Percentiles rank a stretch among this genome's conserved stretches.
These are phyloP conservation scores for Meles meles DNA, from an alignment of 2,113 vertebrate species.

Conservation along the genomic window DNA sequence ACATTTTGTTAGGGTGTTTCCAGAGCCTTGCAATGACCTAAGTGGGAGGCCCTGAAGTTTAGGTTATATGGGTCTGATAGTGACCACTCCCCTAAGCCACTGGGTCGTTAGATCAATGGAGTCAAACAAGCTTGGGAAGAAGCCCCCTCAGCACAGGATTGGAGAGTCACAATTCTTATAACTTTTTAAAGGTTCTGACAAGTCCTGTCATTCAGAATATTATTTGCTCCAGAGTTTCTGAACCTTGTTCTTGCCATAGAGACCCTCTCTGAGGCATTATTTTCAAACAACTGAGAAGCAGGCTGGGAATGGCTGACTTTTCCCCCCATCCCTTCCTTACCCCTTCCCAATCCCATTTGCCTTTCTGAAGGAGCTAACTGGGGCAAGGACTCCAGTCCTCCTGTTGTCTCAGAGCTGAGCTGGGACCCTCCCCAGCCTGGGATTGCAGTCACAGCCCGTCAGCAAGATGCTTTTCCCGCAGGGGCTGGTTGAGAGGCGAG, in stretches of 20 bases:
- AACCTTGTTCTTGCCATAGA: not conserved
- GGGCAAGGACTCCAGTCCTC: not conserved
- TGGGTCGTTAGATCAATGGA: not conserved
- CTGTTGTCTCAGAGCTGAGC: not conserved
- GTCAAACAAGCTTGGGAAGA: not conserved
- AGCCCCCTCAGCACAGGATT: not conserved
- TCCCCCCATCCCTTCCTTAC: not conserved
- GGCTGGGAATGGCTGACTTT: not conserved
- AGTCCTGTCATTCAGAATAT: not conserved
- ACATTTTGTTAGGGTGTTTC: not conserved
- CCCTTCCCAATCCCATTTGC: accelerated
- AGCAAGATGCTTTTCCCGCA: not conserved
- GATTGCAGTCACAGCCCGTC: not conserved
- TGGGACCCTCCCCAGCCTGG: not conserved
- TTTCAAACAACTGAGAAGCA: conserved; percentile 11
- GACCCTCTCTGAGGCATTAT: not conserved
- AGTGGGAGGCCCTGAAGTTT: not conserved
- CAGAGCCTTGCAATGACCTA: not conserved
- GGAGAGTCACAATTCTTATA: not conserved
- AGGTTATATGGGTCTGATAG: not conserved
- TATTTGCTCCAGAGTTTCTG: not conserved
- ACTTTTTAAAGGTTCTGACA: not conserved
- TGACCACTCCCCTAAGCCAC: not conserved
- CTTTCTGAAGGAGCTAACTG: not conserved
- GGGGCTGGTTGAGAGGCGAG: not conserved